Base-by-base conservation (phyloP, 2,888 invertebrate species). In the Operophtera brumata region DNA sequence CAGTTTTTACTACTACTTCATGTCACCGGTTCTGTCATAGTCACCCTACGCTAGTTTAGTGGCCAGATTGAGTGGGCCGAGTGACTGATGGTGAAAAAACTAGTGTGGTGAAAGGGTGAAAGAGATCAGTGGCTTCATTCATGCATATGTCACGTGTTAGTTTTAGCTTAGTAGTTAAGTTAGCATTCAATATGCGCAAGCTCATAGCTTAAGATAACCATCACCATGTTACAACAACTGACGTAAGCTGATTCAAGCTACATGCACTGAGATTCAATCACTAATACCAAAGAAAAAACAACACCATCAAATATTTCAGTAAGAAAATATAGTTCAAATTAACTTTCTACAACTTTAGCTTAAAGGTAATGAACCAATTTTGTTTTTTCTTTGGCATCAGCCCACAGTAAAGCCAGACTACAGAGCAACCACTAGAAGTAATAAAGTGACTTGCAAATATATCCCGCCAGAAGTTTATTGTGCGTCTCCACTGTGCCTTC, bases 381-480 rank as follows among this genome's bases (percentile, higher is more conserved):
- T 57, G 80, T 83, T 84, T 85, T 85, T 86, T 85, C 87, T 84
- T 87, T 82, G 80, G 78, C 63, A 56, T 46, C 11, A 9, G 1
- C 9, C 20, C 25, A 14, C 12, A 30, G 4, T 30, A 35, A 56
- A 47, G 47, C 47, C 32, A n/a, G n/a, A 67, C 49, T 44, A 56
- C 39, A 40, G 41, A 28, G 32, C 12, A 26, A 46, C 46, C 6
- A 20, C 20, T 20, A 20, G 34, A 34, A 36, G 36, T 13, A 49
- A 49, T 35, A 56, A 83, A 65, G 82, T 84, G 86, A 82, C 91
- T 90, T 90, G 90, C 91, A 72, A 90, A 91, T 79, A 89, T 88
- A 70, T 90, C 88, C 75, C 91, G 68, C 91, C 90, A 91, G 86
- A 90, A 91, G 89, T 90, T 90, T 80, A 91, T 87, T 56, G 90